Evolutionary conservation across 2,113 vertebrate genomes (phyloP).

Genomic region (Mionectes macconnelli): DNA sequence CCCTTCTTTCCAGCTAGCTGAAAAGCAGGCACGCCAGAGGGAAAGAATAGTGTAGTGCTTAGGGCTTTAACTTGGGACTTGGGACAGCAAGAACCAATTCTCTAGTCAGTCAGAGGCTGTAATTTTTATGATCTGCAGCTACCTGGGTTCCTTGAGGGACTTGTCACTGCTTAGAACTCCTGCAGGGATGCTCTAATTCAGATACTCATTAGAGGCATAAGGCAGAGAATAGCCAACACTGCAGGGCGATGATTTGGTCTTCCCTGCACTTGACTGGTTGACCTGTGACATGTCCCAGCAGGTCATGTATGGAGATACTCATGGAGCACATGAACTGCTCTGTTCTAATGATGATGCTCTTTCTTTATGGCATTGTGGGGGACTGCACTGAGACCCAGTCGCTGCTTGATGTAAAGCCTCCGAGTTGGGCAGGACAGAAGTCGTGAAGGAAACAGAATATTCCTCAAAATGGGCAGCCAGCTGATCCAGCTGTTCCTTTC

Average conservation of each 20-base stretch:
- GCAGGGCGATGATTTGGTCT: not conserved
- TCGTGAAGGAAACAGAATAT: not conserved
- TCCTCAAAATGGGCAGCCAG: not conserved
- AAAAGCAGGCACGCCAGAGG: not conserved
- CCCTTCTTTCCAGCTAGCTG: constrained; percentile 10
- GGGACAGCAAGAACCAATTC: not conserved
- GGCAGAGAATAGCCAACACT: not conserved
- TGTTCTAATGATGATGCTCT: not conserved
- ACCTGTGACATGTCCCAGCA: not conserved
- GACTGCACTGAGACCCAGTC: not conserved
- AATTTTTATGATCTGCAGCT: not conserved
- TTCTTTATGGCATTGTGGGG: not conserved
- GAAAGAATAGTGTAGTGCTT: not conserved
- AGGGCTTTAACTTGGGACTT: not conserved
- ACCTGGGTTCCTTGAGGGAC: not conserved
- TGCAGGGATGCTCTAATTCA: not conserved
- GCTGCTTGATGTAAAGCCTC: not conserved
- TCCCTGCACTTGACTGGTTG: not conserved
- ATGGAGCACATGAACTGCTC: not conserved
- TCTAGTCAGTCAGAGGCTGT: not conserved
- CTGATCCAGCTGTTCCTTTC: not conserved
- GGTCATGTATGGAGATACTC: not conserved
- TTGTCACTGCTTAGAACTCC: not conserved
- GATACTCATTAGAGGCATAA: not conserved
- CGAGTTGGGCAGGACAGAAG: not conserved